phyloP scores from a whole-genome alignment of 2,113 vertebrate genomes.

The Eptesicus fuscus region DNA sequence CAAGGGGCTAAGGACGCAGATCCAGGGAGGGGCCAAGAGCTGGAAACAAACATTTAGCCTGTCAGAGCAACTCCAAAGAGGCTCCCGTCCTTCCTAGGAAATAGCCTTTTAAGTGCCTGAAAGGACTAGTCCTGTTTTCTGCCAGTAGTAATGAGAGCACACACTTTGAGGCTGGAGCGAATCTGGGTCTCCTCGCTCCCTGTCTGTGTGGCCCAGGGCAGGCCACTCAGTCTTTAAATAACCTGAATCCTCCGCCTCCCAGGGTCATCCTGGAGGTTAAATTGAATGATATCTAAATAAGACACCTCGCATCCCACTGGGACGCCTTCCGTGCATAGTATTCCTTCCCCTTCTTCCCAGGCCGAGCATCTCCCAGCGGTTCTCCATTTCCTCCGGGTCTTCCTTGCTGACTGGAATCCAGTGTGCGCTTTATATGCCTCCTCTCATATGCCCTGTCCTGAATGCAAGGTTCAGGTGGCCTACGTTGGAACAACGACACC shows the following conservation, averaged over 20 bases:
- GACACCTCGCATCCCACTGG: fast-evolving
- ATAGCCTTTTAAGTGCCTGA: not conserved
- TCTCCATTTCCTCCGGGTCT: not conserved
- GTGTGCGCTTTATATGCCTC: not conserved
- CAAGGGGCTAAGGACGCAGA: not conserved
- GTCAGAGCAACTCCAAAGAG: not conserved
- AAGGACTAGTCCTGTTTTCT: not conserved
- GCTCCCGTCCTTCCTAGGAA: not conserved
- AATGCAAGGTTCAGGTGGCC: not conserved
- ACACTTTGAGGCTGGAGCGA: not conserved
- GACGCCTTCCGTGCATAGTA: not conserved
- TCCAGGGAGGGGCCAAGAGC: not conserved
- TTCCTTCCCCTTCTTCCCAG: not conserved
- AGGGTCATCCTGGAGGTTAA: not conserved
- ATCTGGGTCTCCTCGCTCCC: not conserved
- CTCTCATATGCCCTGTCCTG: not conserved
- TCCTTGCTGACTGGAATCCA: not conserved
- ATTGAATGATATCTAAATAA: not conserved
- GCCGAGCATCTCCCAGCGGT: not conserved
- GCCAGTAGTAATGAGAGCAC: not conserved
- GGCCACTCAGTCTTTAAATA: not conserved
- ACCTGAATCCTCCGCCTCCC: not conserved
- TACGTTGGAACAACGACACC: not conserved
- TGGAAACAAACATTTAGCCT: not conserved
- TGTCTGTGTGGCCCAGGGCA: not conserved